These are phyloP conservation scores for Himalopsyche japonica DNA, from an alignment of 2,888 invertebrate species.

Conservation along the genomic window DNA sequence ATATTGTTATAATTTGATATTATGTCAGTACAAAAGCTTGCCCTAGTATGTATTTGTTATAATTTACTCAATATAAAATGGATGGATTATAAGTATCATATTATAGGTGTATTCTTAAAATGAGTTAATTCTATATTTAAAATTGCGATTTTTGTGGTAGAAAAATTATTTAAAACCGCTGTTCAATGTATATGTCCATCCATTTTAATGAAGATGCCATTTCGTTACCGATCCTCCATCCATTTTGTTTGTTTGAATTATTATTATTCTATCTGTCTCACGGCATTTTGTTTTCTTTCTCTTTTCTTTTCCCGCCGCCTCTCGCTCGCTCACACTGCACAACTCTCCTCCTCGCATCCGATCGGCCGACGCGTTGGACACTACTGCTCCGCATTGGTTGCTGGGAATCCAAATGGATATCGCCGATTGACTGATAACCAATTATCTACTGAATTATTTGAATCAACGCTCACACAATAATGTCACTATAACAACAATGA, in stretches of 20 bases:
- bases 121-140: neutral
- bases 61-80: neutral
- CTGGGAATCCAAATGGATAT: constrained; percentile 5
- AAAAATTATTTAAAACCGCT: too few relatives aligned
- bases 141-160: neutral
- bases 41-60: neutral
- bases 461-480: neutral
- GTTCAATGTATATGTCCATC: neutral
- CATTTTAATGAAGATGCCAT: neutral
- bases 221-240: neutral
- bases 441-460: neutral
- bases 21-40: neutral
- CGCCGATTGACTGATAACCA: constrained; percentile 3
- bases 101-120: neutral
- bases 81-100: neutral
- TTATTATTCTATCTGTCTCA: constrained; percentile 28
- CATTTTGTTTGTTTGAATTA: neutral
- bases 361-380: constrained; percentile 50
- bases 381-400: constrained; percentile 33
- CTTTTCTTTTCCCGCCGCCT: constrained; percentile 42
- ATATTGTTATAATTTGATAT: neutral
- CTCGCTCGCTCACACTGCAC: constrained; percentile 56
- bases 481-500: neutral
- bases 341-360: constrained; percentile 42
- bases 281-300: constrained; percentile 30